These are phyloP conservation scores for Pagetopsis macropterus DNA, from an alignment of 2,797 vertebrate species.

Conservation along the genomic window DNA sequence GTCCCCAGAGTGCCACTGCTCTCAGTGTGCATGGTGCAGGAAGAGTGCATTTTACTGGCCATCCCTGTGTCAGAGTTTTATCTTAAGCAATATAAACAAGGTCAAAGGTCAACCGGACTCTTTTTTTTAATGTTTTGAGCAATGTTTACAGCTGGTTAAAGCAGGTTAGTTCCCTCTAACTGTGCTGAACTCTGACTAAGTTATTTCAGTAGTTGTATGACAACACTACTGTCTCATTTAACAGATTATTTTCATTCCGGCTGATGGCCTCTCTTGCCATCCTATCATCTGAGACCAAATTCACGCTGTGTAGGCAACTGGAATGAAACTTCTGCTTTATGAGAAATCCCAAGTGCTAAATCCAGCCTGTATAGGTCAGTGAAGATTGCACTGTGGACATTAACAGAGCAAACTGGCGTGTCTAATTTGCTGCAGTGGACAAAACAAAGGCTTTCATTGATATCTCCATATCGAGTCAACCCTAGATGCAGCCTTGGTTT, in stretches of 20 bases:
- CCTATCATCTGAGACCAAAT: conserved; percentile 53
- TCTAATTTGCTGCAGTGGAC: conserved; percentile 76
- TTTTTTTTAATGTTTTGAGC: conserved; percentile 34
- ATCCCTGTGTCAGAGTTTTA: conserved; percentile 50
- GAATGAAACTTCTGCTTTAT: conserved; percentile 73
- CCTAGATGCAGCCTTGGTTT: conserved; percentile 62
- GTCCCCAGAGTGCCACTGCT: conserved; percentile 69
- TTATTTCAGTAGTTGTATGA: conserved; percentile 43
- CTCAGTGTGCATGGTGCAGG: conserved; percentile 32
- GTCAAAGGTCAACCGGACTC: conserved; percentile 72
- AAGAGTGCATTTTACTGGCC: conserved; percentile 57
- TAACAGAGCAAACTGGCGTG: conserved; percentile 66
- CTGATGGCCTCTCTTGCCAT: conserved; percentile 49
- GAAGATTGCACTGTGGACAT: conserved; percentile 72
- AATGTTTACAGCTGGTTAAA: conserved; percentile 63
- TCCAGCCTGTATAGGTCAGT: conserved; percentile 65
- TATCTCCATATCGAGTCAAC: conserved; percentile 75
- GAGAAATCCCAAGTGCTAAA: conserved; percentile 70
- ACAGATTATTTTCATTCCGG: conserved; percentile 68
- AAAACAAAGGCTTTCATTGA: conserved; percentile 81
- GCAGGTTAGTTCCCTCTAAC: conserved; percentile 23
- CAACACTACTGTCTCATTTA: conserved; percentile 61
- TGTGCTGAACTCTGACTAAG: conserved; percentile 18
- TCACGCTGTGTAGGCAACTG: conserved; percentile 54
- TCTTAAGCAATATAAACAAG: conserved; percentile 68